Evolutionary conservation across 2,888 invertebrate genomes (phyloP), one percentile per base, ranked within the genome.

Genomic region (Sinelater perroti): DNA sequence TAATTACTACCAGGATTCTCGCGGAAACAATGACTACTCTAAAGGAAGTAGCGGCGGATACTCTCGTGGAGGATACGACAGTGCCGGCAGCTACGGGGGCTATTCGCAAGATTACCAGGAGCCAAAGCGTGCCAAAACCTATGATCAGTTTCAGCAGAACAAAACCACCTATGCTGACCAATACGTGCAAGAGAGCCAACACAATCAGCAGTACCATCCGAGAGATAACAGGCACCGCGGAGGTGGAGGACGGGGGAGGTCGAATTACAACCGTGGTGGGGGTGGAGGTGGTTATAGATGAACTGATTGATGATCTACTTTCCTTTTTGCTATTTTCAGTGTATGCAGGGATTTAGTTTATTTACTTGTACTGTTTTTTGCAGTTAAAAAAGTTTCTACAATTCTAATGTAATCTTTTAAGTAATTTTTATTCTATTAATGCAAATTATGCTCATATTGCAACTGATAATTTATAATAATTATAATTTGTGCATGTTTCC

Each of bases 101-200:
- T 68, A 72, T 33, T 18, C 24, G 7, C 47, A 44, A 8, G 54
- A 58, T 26, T 60, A 62, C 36, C 63, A 71, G 62, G 76, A 76
- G 60, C 73, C 75, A 33, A 78, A 78, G 67, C 64, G 78, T 14
- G 71, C 72, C n/a, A 77, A 76, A 68, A 77, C 78, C 45, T 78
- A 75, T 55, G 78, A 79, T 63, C 72, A 72, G 51, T 78, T 75
- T 67, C 77, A 77, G 70, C 70, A 70, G 42, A 74, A 71, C 59
- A 75, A 72, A 53, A 70, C 70, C 0, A 75, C 74, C 1, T 78
- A 79, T 62, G 76, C 78, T 2, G 79, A 79, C 69, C 78, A 79
- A 55, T 79, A 78, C 60, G 78, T 78, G 6, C 75, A 78, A 65
- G 79, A 79, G 52, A 73, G 67, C 36, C 70, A 76, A 46, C 73